Conservation (phyloP, 2,797 vertebrate genomes). For the Notolabrus celidotus region DNA sequence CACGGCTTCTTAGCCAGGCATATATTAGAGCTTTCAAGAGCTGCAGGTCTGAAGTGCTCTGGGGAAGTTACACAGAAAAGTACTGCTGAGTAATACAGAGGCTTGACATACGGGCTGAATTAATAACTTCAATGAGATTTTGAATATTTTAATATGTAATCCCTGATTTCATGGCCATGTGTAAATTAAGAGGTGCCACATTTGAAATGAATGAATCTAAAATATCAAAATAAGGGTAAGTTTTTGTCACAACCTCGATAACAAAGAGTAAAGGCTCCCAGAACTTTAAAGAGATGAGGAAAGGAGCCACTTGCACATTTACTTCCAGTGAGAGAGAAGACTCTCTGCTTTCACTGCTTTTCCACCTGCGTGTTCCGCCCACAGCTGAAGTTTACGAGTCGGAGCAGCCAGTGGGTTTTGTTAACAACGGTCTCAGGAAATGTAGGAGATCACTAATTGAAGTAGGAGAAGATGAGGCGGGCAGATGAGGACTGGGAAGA, state of each 20-base stretch:
- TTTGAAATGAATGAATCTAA: background rate
- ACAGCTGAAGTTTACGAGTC: slow-evolving; percentile 26
- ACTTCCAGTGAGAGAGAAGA: slow-evolving; percentile 19
- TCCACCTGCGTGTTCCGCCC: slow-evolving; percentile 21
- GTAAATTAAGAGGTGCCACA: background rate
- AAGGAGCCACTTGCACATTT: slow-evolving; percentile 6
- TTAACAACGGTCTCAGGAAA: slow-evolving; percentile 30
- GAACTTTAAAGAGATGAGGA: background rate
- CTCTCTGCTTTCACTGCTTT: slow-evolving; percentile 39
- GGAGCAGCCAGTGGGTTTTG: background rate
- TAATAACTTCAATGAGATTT: no score
- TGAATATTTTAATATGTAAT: no score
- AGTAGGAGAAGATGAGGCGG: background rate
- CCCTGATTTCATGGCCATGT: no score
- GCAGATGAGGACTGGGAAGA: background rate
- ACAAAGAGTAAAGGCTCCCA: background rate
- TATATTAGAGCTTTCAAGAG: background rate
- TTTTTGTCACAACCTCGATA: background rate
- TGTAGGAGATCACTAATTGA: slow-evolving; percentile 12
- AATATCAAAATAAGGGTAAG: background rate
- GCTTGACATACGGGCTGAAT: no score
- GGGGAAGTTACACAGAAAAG: no score
- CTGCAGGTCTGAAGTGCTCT: no score
- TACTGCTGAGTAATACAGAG: no score
- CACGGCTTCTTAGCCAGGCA: background rate